Base-by-base conservation (phyloP, 2,888 invertebrate genomes). In the Tortricodes alternella region DNA sequence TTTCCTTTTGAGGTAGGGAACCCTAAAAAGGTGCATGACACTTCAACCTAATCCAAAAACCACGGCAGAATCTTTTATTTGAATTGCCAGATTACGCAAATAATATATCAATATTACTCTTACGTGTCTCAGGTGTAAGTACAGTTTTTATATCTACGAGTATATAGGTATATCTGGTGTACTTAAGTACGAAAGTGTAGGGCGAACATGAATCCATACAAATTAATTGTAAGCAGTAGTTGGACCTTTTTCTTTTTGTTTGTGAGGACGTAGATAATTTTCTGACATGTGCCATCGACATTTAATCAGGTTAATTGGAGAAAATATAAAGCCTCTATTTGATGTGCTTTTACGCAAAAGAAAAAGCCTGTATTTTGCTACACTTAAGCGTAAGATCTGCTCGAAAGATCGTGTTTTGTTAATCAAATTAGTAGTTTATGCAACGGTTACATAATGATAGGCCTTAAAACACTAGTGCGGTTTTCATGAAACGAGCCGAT, bases 31-130 rank as follows among this genome's bases (percentile, higher is more conserved):
- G n/a, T n/a, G n/a, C n/a, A n/a, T n/a, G n/a, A 48, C 53, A 53
- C 58, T 58, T 35, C 41, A 53, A n/a, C 53, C 48, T 43, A 52
- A 56, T 29, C 50, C 46, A 46, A 37, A 49, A 43, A 29, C 35
- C 53, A 39, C 41, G 18, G 23, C 24, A 44, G 56, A 34, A 23
- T 46, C 52, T 43, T 59, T 56, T 49, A 53, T 51, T 53, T 46
- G 56, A 59, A 59, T 59, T 29, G 56, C 27, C 19, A 39, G 61
- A 59, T 61, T 59, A 61, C 48, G 44, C 34, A 35, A 3, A 9
- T n/a, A 23, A 11, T 41, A 49, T 48, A 49, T 39, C 49, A 46
- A 51, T 58, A 46, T 49, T 21, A 41, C 35, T 46, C 43, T 35
- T 44, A 32, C 39, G 58, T 38, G 46, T 38, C 43, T 32, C 53